Evolutionary conservation across 2,113 vertebrate genomes (phyloP).

Genomic region (Anhinga rufa): DNA sequence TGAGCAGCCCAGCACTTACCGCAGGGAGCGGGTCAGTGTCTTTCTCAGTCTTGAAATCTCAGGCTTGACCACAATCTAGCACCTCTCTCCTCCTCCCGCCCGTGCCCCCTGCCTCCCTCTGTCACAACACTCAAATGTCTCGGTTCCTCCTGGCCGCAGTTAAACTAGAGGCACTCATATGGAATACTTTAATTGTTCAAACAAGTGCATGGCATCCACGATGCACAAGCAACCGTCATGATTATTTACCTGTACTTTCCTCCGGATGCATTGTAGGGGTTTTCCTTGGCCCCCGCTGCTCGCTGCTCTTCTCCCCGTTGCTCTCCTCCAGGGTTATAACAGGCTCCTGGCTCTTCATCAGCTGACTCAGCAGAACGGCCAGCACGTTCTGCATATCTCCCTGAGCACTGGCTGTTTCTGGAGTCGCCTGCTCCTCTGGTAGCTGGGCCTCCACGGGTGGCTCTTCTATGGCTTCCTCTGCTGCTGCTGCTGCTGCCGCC

Average conservation of each 20-base stretch:
- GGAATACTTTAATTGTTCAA: neutral
- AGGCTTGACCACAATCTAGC: neutral
- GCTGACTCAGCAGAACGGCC: conserved; percentile 90
- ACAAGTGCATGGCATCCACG: conserved; percentile 30
- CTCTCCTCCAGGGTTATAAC: conserved; percentile 84
- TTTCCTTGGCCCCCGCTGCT: conserved; percentile 72
- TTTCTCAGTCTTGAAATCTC: neutral
- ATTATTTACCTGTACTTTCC: conserved; percentile 78
- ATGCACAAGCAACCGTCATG: conserved; percentile 8
- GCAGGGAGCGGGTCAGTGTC: neutral
- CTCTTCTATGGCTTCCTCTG: conserved; percentile 65
- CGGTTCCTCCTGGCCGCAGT: neutral
- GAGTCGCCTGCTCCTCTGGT: conserved; percentile 73
- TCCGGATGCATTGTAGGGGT: conserved; percentile 71
- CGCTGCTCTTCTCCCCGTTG: conserved; percentile 88
- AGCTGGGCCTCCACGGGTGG: conserved; percentile 65
- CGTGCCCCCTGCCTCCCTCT: neutral
- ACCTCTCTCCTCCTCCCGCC: neutral
- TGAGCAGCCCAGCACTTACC: neutral
- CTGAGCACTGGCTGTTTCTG: conserved; percentile 76
- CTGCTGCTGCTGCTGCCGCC: neutral
- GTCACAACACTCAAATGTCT: fast-evolving
- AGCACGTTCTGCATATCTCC: conserved; percentile 91
- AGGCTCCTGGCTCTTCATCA: conserved; percentile 91
- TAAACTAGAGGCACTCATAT: neutral